These are phyloP conservation scores for Amiota communis DNA, from an alignment of 2,888 invertebrate genomes.

Conservation along the genomic window DNA sequence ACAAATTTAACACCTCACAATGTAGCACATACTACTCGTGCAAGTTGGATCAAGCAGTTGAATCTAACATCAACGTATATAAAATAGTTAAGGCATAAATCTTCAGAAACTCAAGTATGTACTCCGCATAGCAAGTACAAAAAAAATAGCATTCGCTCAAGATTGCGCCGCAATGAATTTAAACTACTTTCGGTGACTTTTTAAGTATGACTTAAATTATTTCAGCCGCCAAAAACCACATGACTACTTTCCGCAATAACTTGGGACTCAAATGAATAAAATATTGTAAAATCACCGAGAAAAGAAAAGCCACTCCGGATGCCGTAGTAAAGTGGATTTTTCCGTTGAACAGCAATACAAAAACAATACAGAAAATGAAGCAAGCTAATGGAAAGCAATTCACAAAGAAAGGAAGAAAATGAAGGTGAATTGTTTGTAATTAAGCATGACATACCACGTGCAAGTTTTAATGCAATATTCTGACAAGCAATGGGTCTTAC, in stretches of 20 bases:
- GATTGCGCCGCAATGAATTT: constrained; percentile 49
- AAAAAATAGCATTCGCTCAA: neutral
- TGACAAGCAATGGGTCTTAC: neutral
- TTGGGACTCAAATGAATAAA: neutral
- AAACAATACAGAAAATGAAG: too few species aligned
- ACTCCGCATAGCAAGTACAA: neutral
- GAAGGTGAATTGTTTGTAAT: constrained; percentile 52
- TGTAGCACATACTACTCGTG: constrained; percentile 50
- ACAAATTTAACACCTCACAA: constrained; percentile 63
- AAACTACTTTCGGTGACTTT: constrained; percentile 50
- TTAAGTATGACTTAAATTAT: constrained; percentile 28
- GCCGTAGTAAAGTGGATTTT: constrained; percentile 65
- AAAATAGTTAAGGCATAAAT: constrained; percentile 26
- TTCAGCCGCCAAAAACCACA: too few species aligned
- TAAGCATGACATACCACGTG: constrained; percentile 42
- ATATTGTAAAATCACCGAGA: neutral
- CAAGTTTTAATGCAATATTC: constrained; percentile 37
- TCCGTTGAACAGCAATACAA: constrained; percentile 58
- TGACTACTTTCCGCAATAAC: neutral
- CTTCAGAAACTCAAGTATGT: constrained; percentile 10
- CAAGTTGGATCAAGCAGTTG: constrained; percentile 21
- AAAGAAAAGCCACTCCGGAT: constrained; percentile 43
- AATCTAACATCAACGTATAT: neutral
- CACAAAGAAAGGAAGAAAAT: too few species aligned
- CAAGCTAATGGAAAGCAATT: too few species aligned